A percentile compares a stretch with the other conserved stretches of the same genome.
Conservation (phyloP, 2,113 vertebrate species). For the Bubo scandiacus region DNA sequence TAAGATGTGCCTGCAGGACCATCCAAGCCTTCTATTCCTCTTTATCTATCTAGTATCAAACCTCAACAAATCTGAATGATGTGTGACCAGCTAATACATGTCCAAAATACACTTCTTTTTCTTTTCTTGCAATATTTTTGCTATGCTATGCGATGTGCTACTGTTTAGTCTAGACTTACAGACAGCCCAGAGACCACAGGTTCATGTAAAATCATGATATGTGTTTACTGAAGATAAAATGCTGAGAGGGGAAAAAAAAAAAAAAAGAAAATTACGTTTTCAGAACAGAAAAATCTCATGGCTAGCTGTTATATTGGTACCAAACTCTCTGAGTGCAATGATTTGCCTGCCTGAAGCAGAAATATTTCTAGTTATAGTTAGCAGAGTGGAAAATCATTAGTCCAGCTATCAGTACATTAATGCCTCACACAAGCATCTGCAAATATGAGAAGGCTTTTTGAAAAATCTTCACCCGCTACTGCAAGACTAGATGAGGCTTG, state of each 20-base stretch:
- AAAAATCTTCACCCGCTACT: neutral
- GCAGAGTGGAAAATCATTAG: constrained; percentile 1
- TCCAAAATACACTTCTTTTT: neutral
- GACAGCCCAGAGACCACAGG: neutral
- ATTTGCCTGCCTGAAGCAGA: neutral
- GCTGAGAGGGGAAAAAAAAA: neutral
- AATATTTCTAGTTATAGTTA: constrained; percentile 12
- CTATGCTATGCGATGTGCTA: neutral
- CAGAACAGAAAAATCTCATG: neutral
- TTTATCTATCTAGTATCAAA: neutral
- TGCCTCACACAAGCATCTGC: rapidly evolving
- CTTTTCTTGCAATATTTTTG: neutral
- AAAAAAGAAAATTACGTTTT: neutral
- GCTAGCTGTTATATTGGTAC: neutral
- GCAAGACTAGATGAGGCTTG: constrained; percentile 1
- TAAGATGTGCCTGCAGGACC: neutral
- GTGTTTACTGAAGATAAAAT: neutral
- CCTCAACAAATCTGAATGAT: neutral
- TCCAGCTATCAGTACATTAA: neutral
- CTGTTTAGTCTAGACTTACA: neutral
- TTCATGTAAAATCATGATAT: neutral
- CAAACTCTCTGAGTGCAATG: neutral
- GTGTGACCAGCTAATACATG: neutral
- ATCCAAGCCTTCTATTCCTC: neutral
- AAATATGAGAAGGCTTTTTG: neutral